Evolutionary conservation across 2,888 invertebrate species (phyloP), one percentile per base, ranked within the genome.

Genomic region (Drosophila barbarae): DNA sequence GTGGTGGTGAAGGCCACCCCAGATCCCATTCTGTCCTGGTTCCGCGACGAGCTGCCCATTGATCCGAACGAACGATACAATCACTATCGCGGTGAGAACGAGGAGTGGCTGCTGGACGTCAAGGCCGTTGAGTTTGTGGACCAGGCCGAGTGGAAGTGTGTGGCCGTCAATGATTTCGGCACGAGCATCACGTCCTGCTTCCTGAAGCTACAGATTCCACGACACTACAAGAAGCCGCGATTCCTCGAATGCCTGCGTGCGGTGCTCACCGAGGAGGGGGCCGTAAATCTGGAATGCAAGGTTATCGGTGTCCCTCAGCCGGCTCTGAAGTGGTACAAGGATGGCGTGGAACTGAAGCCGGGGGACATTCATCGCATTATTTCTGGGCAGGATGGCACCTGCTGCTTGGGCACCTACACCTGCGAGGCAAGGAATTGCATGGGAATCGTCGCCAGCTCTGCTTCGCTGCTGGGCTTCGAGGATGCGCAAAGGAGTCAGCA

Each of bases 111-210:
- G 85, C 90, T 97, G 70, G 93, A 95, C 80, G 92, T 96, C 38
- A 91, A 91, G 56, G 91, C 92, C 64, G 91, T 96, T 1, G 95
- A 96, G 88, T 93, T 96, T 82, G 91, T 93, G 61, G 96, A 97
- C 87, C 96, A 96, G 90, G 96, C 96, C 0, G 96, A 96, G 86
- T 97, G 96, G 96, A 96, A 96, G 88, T 96, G 96, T 87, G 94
- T 96, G 4, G 96, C 96, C 8, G 93, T 94, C 61, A 97, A 96
- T 87, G 96, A 96, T 83, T 96, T 94, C 84, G 97, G 97, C 1
- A 95, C 96, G 83, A 96, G 95, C 76, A 93, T 95, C 7, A 96
- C 96, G 1, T 95, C 96, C 0, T 95, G 96, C 88, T 96, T 95
- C 82, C 91, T 97, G 1, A 95, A 95, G 90, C 90, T 97, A 44